Evolutionary conservation across 1,140 invertebrate species (phyloP), one percentile per base, ranked within the genome.

Genomic region (Pseudomyrmex pallidus): DNA sequence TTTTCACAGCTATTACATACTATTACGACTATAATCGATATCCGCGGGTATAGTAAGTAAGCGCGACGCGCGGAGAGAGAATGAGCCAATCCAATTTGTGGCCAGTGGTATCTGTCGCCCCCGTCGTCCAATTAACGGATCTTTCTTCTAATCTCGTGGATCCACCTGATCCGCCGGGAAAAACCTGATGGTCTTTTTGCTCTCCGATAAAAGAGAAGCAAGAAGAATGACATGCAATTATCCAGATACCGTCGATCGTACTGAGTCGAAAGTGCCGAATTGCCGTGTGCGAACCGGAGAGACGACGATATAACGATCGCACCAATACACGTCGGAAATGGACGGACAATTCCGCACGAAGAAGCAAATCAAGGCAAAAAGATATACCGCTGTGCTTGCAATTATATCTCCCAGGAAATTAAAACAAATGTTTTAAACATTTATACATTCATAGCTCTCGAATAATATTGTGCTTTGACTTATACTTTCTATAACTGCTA

Each of bases 21-120:
- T 44, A 84, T 87, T 87, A 87, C 74, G 61, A 73, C 67, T 76
- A 87, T 86, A 73, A 87, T 88, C 85, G 87, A 88, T 87, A 87
- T 82, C 59, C 54, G 0, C 57, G 70, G 35, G 46, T 80, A 80
- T 80, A 80, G 76, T 85, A 87, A 85, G 85, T 87, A 86, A 86
- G 74, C 74, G 70, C 25, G 48, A 67, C 54, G 52, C 59, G 74
- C 35, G 12, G 10, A 50, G 85, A 52, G 57, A 54, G 80, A 15
- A 72, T 66, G 80, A 15, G 74, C 66, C 61, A 84, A 88, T 88
- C 66, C 85, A 87, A 88, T 88, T 88, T 84, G 72, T 57, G 61
- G 59, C 70, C 35, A 64, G 15, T 46, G 61, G 44, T 82, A 57
- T 12, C 64, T 73, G 68, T 56, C 35, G 35, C 5, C 74, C 70